A percentile compares a stretch with the other conserved stretches of the same genome.
phyloP scores from a whole-genome alignment of 2,888 invertebrate species.

The Agonopterix subpropinquella region DNA sequence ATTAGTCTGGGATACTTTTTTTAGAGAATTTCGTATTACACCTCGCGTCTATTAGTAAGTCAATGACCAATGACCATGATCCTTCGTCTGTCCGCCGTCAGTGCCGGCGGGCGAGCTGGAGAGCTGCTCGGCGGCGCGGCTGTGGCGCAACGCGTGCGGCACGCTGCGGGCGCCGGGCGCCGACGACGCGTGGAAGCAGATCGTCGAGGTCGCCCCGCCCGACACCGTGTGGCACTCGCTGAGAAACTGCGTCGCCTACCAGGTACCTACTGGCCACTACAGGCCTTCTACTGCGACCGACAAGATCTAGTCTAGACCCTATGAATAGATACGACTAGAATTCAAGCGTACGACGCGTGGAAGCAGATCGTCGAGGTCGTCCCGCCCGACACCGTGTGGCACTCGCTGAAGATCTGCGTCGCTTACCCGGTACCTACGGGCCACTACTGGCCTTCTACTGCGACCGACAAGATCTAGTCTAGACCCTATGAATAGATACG shows the following conservation, averaged over 20 bases:
- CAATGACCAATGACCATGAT: too few species aligned
- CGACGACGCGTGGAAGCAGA: conserved; percentile 47
- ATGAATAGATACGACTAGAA: too few species aligned
- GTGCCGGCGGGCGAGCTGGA: conserved; percentile 35
- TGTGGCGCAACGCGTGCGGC: conserved; percentile 57
- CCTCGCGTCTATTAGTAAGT: too few species aligned
- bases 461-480: too few species aligned
- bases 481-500: too few species aligned
- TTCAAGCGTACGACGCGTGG: conserved; percentile 58
- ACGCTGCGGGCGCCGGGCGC: conserved; percentile 42
- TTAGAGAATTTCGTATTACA: too few species aligned
- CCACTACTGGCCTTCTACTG: too few species aligned
- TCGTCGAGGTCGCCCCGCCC: conserved; percentile 41
- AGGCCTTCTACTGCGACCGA: too few species aligned
- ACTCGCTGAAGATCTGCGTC: conserved; percentile 58
- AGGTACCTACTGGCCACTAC: conserved; percentile 34
- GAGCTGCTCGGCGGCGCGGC: conserved; percentile 48
- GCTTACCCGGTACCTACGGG: conserved; percentile 47
- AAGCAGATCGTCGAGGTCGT: conserved; percentile 38
- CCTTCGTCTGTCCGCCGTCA: background rate
- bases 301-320: too few species aligned
- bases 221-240: conserved; percentile 60
- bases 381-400: conserved; percentile 52
- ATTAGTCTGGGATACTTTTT: too few species aligned
- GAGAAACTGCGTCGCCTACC: conserved; percentile 59